Evolutionary conservation across 2,888 invertebrate species (phyloP).

Genomic region (Aspidiotus rigidus): DNA sequence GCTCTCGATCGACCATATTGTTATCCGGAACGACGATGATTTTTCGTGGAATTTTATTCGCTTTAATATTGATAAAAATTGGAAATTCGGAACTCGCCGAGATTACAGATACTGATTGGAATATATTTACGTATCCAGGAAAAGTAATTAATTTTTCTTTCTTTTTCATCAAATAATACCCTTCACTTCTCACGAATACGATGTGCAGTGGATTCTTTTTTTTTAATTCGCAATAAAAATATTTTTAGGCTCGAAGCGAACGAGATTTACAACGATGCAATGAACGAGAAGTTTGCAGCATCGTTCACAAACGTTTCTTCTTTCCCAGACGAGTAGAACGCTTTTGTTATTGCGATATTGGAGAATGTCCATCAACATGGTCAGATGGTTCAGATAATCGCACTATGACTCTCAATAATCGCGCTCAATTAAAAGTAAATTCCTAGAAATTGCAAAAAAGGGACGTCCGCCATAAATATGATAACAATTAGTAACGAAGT

Average conservation of each 20-base stretch:
- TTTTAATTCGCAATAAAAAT: conserved; percentile 8
- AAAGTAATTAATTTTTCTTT: conserved; percentile 12
- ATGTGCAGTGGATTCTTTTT: no score
- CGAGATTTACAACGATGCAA: conserved; percentile 50
- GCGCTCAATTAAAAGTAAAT: conserved; percentile 53
- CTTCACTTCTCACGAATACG: no score
- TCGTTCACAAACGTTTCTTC: conserved; percentile 52
- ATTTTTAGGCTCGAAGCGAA: conserved; percentile 51
- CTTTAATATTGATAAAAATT: not conserved
- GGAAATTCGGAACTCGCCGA: conserved; percentile 9
- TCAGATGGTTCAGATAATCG: conserved; percentile 42
- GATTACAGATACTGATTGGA: conserved; percentile 26
- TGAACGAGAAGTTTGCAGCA: conserved; percentile 48
- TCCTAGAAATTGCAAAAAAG: not conserved
- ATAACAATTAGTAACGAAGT: conserved; percentile 7
- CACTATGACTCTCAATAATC: conserved; percentile 50
- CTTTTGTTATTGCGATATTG: conserved; percentile 52
- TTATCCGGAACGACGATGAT: conserved; percentile 8
- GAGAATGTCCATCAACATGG: conserved; percentile 47
- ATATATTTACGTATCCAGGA: conserved; percentile 34
- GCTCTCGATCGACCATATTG: not conserved
- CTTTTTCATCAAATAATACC: no score
- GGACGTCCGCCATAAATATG: not conserved
- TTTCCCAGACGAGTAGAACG: conserved; percentile 51
- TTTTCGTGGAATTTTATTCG: not conserved